Evolutionary conservation across 1,140 invertebrate genomes (phyloP).

Genomic region (Heliconius melpomene): DNA sequence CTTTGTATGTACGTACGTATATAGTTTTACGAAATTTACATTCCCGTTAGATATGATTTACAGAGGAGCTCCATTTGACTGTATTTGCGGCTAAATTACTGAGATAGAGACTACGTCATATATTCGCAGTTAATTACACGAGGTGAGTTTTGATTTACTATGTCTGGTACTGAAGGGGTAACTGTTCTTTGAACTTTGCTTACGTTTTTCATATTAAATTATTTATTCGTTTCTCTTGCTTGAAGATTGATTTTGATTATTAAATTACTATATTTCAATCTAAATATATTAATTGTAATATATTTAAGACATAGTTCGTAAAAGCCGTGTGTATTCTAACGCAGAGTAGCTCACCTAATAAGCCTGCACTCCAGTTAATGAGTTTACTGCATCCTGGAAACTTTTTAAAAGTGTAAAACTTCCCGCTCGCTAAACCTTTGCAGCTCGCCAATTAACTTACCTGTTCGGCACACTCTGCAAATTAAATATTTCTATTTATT

Average conservation of each 20-base stretch:
- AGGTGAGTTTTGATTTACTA: constrained; percentile 13
- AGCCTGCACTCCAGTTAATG: constrained; percentile 68
- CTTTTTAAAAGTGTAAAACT: constrained; percentile 69
- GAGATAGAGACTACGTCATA: constrained; percentile 12
- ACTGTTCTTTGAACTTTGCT: neutral
- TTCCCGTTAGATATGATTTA: constrained; percentile 7
- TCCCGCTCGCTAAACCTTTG: constrained; percentile 53
- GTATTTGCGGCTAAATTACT: constrained; percentile 14
- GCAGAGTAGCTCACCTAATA: constrained; percentile 54
- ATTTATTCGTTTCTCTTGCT: neutral
- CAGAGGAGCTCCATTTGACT: neutral
- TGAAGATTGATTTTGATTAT: neutral
- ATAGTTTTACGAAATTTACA: neutral
- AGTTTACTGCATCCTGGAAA: constrained; percentile 69
- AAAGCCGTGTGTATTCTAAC: constrained; percentile 13
- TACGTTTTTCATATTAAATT: neutral
- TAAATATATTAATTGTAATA: neutral
- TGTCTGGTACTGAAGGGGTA: constrained; percentile 9
- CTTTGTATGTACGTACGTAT: neutral
- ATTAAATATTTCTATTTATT: constrained; percentile 55
- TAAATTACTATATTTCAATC: neutral
- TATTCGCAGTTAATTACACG: constrained; percentile 12
- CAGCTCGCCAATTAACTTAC: constrained; percentile 58
- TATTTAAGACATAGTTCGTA: neutral
- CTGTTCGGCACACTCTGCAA: constrained; percentile 45